These are phyloP conservation scores for Hucho hucho DNA, from an alignment of 2,113 vertebrate genomes.

Conservation along the genomic window DNA sequence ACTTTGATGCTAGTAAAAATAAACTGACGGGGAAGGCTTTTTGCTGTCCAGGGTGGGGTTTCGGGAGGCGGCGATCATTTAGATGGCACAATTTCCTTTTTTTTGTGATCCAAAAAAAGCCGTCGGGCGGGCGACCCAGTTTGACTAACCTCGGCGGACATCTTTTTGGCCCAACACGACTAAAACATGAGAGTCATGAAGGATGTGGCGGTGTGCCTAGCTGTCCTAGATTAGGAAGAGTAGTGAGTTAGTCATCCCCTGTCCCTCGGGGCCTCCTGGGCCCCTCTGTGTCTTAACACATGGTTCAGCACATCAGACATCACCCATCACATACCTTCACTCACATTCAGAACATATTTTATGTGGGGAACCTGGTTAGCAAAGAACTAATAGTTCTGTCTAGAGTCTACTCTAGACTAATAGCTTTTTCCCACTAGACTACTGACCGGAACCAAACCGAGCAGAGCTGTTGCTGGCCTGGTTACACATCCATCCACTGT, in stretches of 20 bases:
- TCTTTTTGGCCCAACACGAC: conserved; percentile 74
- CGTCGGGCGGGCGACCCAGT: conserved; percentile 74
- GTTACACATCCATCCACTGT: too few species aligned
- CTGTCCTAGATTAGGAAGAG: conserved; percentile 76
- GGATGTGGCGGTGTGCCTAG: conserved; percentile 75
- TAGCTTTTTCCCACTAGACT: conserved; percentile 26
- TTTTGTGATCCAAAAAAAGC: conserved; percentile 80
- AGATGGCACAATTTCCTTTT: conserved; percentile 73
- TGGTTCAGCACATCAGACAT: conserved; percentile 73
- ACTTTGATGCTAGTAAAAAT: conserved; percentile 74
- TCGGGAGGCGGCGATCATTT: conserved; percentile 74
- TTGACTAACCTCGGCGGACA: conserved; percentile 75
- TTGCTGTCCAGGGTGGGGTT: conserved; percentile 67
- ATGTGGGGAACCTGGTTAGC: conserved; percentile 43
- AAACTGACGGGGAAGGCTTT: conserved; percentile 68
- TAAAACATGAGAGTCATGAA: conserved; percentile 78
- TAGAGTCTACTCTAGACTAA: conserved; percentile 45
- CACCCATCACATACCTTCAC: conserved; percentile 59
- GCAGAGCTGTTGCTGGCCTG: too few species aligned
- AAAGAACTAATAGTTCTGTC: conserved; percentile 64
- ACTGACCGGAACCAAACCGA: too few species aligned
- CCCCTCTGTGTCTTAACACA: conserved; percentile 51
- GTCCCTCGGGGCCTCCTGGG: conserved; percentile 53
- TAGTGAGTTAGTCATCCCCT: conserved; percentile 69
- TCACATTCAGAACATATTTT: conserved; percentile 52